A percentile compares a stretch with the other conserved stretches of the same genome.
Conservation (phyloP, 2,113 vertebrate genomes). For the Tetrao urogallus region DNA sequence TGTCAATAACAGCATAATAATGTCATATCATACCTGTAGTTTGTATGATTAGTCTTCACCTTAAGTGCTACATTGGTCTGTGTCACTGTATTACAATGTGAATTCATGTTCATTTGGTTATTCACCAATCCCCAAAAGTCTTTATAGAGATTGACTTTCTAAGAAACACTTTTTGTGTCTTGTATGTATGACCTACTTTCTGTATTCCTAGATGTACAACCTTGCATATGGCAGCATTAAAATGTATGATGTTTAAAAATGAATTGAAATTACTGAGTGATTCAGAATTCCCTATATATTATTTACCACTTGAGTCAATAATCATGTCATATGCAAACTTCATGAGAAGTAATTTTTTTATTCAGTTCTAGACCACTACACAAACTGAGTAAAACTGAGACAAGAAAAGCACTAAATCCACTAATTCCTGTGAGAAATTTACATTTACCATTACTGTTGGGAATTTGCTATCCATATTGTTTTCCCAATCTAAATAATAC, state of each 20-base stretch:
- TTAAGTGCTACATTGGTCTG: not conserved
- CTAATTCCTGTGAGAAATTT: not conserved
- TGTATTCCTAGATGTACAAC: not conserved
- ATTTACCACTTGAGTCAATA: conserved; percentile 18
- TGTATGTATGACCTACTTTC: conserved; percentile 22
- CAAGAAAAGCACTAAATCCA: not conserved
- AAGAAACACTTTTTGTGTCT: not conserved
- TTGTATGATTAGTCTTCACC: not conserved
- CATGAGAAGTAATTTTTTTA: not conserved
- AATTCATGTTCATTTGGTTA: not conserved
- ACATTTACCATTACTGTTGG: not conserved
- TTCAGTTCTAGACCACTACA: not conserved
- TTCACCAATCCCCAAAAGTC: not conserved
- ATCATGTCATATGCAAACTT: not conserved
- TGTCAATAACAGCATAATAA: not conserved
- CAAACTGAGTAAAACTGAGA: not conserved
- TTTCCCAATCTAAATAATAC: not conserved
- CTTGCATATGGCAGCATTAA: conserved; percentile 20
- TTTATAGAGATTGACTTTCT: not conserved
- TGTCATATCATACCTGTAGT: not conserved
- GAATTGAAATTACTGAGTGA: not conserved
- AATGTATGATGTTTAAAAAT: conserved; percentile 53
- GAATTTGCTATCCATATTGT: not conserved
- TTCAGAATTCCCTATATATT: conserved; percentile 30
- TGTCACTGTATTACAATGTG: not conserved